Conservation (phyloP, 2,113 vertebrate species). For the Saimiri boliviensis region DNA sequence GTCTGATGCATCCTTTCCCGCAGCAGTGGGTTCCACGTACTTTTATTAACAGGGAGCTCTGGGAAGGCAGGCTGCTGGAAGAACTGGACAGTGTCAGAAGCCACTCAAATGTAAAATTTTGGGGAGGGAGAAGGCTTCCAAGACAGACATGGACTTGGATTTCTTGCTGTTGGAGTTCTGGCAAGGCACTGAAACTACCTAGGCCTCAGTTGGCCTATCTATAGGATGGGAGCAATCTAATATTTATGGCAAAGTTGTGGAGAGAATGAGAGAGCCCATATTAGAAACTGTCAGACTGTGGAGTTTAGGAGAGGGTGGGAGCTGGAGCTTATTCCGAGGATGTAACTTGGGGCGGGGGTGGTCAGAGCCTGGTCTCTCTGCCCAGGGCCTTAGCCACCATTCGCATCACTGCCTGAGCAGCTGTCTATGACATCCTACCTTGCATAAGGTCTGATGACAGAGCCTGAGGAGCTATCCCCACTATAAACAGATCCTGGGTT, state of each 20-base stretch:
- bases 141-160: neutral
- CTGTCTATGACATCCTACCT: neutral
- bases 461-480: slow-evolving; percentile 4
- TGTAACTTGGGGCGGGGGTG: neutral
- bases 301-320: neutral
- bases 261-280: neutral
- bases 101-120: too few species aligned
- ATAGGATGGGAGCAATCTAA: neutral
- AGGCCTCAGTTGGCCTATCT: rapidly evolving
- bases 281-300: neutral
- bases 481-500: slow-evolving; percentile 41
- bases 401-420: neutral
- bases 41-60: neutral
- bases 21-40: rapidly evolving
- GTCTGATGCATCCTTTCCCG: rapidly evolving
- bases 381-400: neutral
- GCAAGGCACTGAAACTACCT: neutral
- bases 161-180: neutral
- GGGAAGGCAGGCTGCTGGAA: neutral
- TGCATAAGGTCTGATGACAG: slow-evolving; percentile 58
- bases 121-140: neutral
- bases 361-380: neutral
- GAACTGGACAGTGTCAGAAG: neutral
- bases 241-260: neutral
- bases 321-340: slow-evolving; percentile 12